Conservation (phyloP, 2,888 invertebrate species). For the Drosophila formosana region DNA sequence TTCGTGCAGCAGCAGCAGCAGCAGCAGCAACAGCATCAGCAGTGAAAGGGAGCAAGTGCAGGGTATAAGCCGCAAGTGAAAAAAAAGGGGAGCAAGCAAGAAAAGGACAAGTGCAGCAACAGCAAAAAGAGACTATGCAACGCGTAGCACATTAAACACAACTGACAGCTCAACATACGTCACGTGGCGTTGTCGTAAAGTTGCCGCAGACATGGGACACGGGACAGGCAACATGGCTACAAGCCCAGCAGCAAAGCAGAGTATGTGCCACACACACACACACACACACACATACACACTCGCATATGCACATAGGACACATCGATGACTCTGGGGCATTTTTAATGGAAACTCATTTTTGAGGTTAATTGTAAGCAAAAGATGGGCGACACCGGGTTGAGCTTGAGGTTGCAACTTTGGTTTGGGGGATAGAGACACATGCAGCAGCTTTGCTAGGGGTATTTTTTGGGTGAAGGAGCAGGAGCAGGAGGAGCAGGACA, state of each 20-base stretch:
- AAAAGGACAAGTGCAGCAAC: conserved; percentile 19
- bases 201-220: conserved; percentile 48
- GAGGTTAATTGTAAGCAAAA: conserved; percentile 78
- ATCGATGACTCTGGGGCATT: conserved; percentile 77
- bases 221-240: conserved; percentile 28
- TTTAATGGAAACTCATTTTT: conserved; percentile 79
- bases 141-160: conserved; percentile 74
- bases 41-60: conserved; percentile 3
- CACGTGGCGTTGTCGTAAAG: conserved; percentile 78
- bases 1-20: neutral
- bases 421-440: conserved; percentile 13
- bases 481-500: neutral
- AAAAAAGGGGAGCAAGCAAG: conserved; percentile 21
- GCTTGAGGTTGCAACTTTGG: neutral
- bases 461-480: neutral
- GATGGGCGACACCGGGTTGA: conserved; percentile 37
- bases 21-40: neutral
- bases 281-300: conserved; percentile 20
- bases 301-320: conserved; percentile 31
- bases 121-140: conserved; percentile 43
- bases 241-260: conserved; percentile 29
- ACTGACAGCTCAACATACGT: conserved; percentile 77
- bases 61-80: conserved; percentile 18
- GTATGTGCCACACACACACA: conserved; percentile 23
- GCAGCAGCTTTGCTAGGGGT: conserved; percentile 2